Evolutionary conservation across 2,113 vertebrate species (phyloP).

Genomic region (Electrona antarctica): DNA sequence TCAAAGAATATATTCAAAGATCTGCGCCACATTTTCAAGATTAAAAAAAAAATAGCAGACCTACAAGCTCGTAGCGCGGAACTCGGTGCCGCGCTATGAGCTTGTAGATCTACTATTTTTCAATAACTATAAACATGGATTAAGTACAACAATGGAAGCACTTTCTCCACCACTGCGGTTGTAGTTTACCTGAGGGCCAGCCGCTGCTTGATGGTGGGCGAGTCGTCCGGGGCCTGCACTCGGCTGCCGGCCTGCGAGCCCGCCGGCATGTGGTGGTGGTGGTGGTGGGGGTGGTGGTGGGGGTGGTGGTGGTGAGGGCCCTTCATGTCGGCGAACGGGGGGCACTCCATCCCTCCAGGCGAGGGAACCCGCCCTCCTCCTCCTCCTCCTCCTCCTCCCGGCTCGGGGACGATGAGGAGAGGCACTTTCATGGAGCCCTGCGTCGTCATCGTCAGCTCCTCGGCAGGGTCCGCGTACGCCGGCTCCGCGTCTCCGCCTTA

Average conservation of each 20-base stretch:
- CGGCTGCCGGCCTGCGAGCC: conserved; percentile 11
- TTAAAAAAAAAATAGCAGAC: no score
- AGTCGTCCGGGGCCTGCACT: conserved; percentile 81
- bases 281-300: no score
- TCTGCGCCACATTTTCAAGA: no score
- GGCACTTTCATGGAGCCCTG: conserved; percentile 92
- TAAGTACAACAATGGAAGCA: no score
- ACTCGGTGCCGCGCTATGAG: no score
- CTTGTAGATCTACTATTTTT: no score
- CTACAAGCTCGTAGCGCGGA: no score
- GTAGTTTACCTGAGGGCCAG: conserved; percentile 78
- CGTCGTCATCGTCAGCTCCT: conserved; percentile 80
- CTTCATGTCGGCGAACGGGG: conserved; percentile 82
- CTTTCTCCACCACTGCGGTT: no score
- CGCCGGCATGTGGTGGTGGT: no score
- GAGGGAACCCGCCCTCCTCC: conserved; percentile 68
- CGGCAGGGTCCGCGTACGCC: conserved; percentile 81
- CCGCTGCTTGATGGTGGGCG: conserved; percentile 89
- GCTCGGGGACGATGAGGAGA: conserved; percentile 93
- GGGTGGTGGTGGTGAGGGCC: conserved; percentile 20
- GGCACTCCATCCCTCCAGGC: conserved; percentile 81
- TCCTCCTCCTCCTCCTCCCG: no score
- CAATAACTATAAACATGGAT: no score
- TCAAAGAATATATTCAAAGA: no score
- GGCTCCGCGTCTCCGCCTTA: conserved; percentile 73